Evolutionary conservation across 2,113 vertebrate genomes (phyloP).

Genomic region (Hoplias malabaricus): DNA sequence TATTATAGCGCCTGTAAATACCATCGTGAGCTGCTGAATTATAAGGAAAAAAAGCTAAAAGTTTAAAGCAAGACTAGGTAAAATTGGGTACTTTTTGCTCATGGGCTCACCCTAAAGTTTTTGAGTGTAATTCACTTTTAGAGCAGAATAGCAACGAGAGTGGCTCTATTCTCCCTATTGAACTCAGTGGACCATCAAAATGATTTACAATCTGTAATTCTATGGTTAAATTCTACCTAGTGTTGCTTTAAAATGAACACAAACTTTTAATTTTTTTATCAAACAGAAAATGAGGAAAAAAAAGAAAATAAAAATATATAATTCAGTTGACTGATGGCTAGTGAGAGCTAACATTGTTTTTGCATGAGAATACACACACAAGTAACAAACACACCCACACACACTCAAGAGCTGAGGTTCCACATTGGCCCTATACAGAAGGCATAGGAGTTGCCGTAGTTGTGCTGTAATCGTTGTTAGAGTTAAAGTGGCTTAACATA

Average conservation of each 20-base stretch:
- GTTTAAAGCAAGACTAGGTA: too few relatives aligned
- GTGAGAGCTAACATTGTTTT: constrained; percentile 69
- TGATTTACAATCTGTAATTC: too few relatives aligned
- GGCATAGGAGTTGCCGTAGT: constrained; percentile 69
- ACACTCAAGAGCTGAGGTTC: constrained; percentile 53
- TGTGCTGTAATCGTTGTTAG: constrained; percentile 80
- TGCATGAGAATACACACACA: constrained; percentile 54
- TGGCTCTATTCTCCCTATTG: too few relatives aligned
- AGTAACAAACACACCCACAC: constrained; percentile 43
- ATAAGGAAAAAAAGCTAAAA: not conserved
- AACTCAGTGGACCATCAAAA: too few relatives aligned
- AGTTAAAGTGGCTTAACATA: constrained; percentile 97
- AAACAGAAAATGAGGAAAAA: constrained; percentile 34
- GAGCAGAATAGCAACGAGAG: too few relatives aligned
- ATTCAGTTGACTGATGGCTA: constrained; percentile 69
- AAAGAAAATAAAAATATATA: constrained; percentile 17
- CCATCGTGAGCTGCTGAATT: not conserved
- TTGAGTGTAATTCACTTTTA: too few relatives aligned
- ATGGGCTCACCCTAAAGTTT: too few relatives aligned
- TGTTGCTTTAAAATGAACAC: too few relatives aligned
- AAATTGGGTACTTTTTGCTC: too few relatives aligned
- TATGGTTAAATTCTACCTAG: too few relatives aligned
- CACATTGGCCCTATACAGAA: constrained; percentile 40
- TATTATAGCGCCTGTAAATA: not conserved
- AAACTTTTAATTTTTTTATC: not conserved